Percentiles rank a stretch among this genome's conserved stretches.
These are phyloP conservation scores for Sebastes iracundus DNA, from an alignment of 2,797 vertebrate genomes.

Conservation along the genomic window DNA sequence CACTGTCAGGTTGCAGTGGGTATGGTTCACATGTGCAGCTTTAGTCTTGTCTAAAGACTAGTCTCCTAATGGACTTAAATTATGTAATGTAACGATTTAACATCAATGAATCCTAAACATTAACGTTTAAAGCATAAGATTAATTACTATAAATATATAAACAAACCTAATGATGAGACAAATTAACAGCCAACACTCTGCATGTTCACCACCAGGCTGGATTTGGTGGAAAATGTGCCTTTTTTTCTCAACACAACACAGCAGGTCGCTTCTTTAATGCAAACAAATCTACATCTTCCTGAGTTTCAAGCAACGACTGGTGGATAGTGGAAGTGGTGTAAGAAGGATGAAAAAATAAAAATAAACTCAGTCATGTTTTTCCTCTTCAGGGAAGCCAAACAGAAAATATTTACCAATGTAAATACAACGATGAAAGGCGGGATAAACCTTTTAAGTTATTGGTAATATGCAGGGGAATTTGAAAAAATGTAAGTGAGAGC, in stretches of 20 bases:
- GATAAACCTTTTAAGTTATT: not conserved
- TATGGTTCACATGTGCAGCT: not conserved
- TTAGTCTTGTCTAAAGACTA: not conserved
- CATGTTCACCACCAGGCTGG: not conserved
- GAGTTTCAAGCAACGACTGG: not conserved
- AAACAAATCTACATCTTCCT: not conserved
- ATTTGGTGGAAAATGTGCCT: accelerated
- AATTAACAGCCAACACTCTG: not conserved
- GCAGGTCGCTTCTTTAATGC: not conserved
- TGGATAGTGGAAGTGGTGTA: too few species aligned
- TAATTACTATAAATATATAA: not conserved
- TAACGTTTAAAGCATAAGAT: not conserved
- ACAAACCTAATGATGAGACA: not conserved
- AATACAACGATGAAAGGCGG: not conserved
- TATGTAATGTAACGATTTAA: too few species aligned
- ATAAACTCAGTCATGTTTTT: not conserved
- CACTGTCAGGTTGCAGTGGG: not conserved
- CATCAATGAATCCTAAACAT: not conserved
- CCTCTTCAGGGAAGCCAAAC: not conserved
- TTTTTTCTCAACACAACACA: not conserved
- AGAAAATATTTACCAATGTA: too few species aligned
- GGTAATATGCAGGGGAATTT: not conserved
- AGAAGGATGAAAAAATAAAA: not conserved
- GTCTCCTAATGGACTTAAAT: not conserved
- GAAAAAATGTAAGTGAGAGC: not conserved